Percentiles rank a stretch among this genome's conserved stretches.
phyloP scores from a whole-genome alignment of 2,888 invertebrate genomes.

The Glyphotaelius pellucidus region DNA sequence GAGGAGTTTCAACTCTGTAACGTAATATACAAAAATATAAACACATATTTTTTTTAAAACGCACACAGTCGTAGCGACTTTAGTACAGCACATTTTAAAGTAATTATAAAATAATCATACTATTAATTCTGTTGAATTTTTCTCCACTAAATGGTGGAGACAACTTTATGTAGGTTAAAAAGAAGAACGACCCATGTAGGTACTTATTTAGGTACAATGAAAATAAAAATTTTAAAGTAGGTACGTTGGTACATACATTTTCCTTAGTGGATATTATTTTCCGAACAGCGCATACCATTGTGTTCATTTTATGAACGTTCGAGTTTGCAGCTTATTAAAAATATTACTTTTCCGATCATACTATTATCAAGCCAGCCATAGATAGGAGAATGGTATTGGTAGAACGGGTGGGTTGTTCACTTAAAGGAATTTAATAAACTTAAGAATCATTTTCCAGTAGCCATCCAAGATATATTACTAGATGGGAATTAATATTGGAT shows the following conservation, averaged over 20 bases:
- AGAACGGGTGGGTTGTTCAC: not conserved
- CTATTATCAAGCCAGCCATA: not conserved
- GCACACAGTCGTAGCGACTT: too few species aligned
- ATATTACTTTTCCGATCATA: not conserved
- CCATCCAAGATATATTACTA: not conserved
- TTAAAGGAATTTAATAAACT: conserved; percentile 71
- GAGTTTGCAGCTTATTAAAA: not conserved
- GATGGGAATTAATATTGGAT: not conserved
- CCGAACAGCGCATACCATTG: not conserved
- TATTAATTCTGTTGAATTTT: too few species aligned
- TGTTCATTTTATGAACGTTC: not conserved
- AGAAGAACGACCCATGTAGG: too few species aligned
- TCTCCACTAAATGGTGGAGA: too few species aligned
- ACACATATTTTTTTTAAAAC: too few species aligned
- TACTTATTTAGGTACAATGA: not conserved
- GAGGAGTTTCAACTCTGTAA: too few species aligned
- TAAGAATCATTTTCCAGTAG: conserved; percentile 6
- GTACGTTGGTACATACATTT: not conserved
- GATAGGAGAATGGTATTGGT: not conserved
- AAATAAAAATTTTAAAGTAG: not conserved
- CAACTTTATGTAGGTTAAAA: too few species aligned
- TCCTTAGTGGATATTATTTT: not conserved
- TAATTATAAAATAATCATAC: too few species aligned
- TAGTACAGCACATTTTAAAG: too few species aligned
- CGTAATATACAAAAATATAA: too few species aligned